Evolutionary conservation across 2,888 invertebrate species (phyloP).

Genomic region (Miltochrista miniata): DNA sequence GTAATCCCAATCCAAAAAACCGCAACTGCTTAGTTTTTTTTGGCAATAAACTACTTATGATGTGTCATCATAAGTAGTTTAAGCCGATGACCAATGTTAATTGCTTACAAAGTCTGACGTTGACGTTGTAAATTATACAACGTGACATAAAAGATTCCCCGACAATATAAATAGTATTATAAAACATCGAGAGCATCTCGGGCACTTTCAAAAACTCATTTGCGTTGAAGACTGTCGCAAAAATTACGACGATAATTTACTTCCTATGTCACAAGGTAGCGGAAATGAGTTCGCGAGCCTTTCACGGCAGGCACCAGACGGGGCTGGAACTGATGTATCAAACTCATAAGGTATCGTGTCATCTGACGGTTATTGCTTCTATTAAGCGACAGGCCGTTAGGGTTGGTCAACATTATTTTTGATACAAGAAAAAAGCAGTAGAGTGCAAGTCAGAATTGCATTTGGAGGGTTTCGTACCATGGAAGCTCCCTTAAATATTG

Average conservation of each 20-base stretch:
- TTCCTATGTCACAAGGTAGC: slow-evolving; percentile 22
- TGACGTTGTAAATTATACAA: not conserved
- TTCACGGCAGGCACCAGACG: not conserved
- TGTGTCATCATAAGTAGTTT: too few relatives aligned
- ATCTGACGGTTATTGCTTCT: slow-evolving; percentile 25
- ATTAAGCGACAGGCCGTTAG: not conserved
- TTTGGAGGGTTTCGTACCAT: too few relatives aligned
- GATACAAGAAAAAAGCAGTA: too few relatives aligned
- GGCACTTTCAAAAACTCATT: slow-evolving; percentile 5
- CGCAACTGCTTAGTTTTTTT: not conserved
- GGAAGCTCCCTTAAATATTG: too few relatives aligned
- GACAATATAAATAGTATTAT: too few relatives aligned
- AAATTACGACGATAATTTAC: slow-evolving; percentile 8
- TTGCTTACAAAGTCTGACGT: too few relatives aligned
- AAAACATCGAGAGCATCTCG: not conserved
- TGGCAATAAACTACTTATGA: too few relatives aligned
- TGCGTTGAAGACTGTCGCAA: slow-evolving; percentile 1
- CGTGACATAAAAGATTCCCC: not conserved
- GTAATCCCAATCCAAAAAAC: not conserved
- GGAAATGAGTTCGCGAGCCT: slow-evolving; percentile 31
- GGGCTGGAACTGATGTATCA: slow-evolving; percentile 8
- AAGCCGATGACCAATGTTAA: too few relatives aligned
- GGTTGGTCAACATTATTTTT: not conserved
- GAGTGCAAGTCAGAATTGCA: too few relatives aligned
- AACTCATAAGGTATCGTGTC: slow-evolving; percentile 11